These are phyloP conservation scores for Eledone cirrhosa DNA, from an alignment of 2,888 invertebrate genomes.

Conservation along the genomic window DNA sequence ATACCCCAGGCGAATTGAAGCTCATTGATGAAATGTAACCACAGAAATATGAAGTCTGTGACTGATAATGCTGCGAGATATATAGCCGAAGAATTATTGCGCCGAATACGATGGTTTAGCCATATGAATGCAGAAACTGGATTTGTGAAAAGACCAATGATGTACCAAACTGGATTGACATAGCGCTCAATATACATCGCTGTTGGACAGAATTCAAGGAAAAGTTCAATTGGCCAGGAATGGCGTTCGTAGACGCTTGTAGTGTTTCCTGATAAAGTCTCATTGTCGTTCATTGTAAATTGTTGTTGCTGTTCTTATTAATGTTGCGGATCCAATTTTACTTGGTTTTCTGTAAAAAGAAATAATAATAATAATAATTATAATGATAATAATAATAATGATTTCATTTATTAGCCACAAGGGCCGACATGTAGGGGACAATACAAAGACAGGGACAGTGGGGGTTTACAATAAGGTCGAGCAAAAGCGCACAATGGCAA, in stretches of 20 bases:
- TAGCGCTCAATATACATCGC: constrained; percentile 56
- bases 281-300: background rate
- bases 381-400: no score
- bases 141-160: constrained; percentile 62
- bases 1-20: constrained; percentile 62
- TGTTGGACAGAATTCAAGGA: constrained; percentile 46
- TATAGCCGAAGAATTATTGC: constrained; percentile 64
- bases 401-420: no score
- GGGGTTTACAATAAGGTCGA: no score
- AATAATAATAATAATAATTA: no score
- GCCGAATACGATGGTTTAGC: constrained; percentile 58
- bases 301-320: background rate
- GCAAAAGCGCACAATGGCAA: no score
- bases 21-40: constrained; percentile 61
- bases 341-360: no score
- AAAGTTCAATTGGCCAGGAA: constrained; percentile 30
- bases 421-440: no score
- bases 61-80: constrained; percentile 61
- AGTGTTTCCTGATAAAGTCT: background rate
- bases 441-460: no score
- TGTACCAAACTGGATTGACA: constrained; percentile 62
- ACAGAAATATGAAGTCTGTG: constrained; percentile 42
- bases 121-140: constrained; percentile 62
- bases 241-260: background rate
- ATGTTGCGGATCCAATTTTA: no score